A percentile compares a stretch with the other conserved stretches of the same genome.
These are phyloP conservation scores for Calameuta idolon DNA, from an alignment of 2,888 invertebrate species.

Conservation along the genomic window DNA sequence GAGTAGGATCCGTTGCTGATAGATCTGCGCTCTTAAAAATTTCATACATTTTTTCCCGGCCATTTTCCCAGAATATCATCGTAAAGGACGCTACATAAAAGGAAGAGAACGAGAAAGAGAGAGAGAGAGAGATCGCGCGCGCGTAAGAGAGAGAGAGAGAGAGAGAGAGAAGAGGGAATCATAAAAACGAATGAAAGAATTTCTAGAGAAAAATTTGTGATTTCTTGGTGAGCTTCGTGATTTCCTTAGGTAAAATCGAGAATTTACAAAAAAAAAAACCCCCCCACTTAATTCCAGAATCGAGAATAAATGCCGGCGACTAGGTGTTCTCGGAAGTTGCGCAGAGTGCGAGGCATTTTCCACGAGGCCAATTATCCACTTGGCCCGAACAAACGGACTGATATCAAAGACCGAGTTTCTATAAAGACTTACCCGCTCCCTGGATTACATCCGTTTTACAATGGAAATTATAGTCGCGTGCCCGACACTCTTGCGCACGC, in stretches of 20 bases:
- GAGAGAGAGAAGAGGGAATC: conserved; percentile 10
- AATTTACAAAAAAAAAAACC: neutral
- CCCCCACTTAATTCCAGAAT: neutral
- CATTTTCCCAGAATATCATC: neutral
- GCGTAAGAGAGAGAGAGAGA: neutral
- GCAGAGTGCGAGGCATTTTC: neutral
- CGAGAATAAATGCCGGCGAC: neutral
- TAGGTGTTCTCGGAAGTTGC: neutral
- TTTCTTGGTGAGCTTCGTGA: neutral
- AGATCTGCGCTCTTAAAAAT: neutral
- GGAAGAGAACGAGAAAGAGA: neutral
- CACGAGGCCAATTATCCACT: neutral
- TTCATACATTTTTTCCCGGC: neutral
- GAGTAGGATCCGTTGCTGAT: neutral
- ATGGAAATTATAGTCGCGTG: conserved; percentile 40
- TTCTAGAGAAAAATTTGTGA: neutral
- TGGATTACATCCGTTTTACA: conserved; percentile 32
- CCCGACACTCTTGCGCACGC: conserved; percentile 24
- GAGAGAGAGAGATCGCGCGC: neutral
- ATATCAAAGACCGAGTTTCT: neutral
- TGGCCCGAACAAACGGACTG: neutral
- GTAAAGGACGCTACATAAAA: neutral
- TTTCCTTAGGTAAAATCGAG: neutral
- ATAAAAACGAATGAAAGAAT: neutral
- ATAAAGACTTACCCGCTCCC: neutral